Percentiles rank a stretch among this genome's conserved stretches.
phyloP scores from a whole-genome alignment of 2,888 invertebrate species.

The Hartigia nigra region DNA sequence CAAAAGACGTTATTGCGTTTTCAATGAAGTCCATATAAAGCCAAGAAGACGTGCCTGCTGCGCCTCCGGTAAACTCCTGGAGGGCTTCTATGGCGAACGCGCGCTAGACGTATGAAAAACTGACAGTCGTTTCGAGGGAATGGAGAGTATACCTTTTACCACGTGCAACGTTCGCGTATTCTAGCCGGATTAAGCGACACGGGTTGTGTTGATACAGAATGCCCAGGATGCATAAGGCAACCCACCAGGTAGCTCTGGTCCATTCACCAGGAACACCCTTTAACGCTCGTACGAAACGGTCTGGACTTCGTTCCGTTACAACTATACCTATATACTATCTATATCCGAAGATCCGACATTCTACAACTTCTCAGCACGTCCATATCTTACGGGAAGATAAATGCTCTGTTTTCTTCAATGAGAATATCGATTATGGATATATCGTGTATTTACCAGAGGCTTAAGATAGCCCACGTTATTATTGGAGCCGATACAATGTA shows the following conservation, averaged over 20 bases:
- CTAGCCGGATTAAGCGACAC: constrained; percentile 16
- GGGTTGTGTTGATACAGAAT: constrained; percentile 10
- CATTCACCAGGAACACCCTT: constrained; percentile 3
- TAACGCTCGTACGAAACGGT: not conserved
- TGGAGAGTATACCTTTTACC: constrained; percentile 18
- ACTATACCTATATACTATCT: not conserved
- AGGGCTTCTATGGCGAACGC: constrained; percentile 19
- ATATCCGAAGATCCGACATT: not conserved
- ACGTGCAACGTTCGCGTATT: constrained; percentile 10
- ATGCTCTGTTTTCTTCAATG: not conserved
- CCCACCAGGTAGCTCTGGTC: constrained; percentile 2
- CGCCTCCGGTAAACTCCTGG: not conserved
- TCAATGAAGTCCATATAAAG: constrained; percentile 57
- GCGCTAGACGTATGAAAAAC: constrained; percentile 36
- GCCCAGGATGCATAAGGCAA: constrained; percentile 18
- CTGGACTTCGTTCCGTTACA: not conserved
- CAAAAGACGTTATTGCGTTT: constrained; percentile 30
- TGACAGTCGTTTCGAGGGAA: constrained; percentile 15
- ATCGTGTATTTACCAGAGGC: not conserved
- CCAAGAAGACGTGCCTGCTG: constrained; percentile 24
- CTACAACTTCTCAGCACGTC: not conserved
- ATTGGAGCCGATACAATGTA: not conserved
- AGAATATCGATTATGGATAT: not conserved
- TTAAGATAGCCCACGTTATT: not conserved
- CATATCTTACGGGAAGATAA: not conserved